Conservation (phyloP, 2,888 invertebrate species). For the Phragmatobia fuliginosa region DNA sequence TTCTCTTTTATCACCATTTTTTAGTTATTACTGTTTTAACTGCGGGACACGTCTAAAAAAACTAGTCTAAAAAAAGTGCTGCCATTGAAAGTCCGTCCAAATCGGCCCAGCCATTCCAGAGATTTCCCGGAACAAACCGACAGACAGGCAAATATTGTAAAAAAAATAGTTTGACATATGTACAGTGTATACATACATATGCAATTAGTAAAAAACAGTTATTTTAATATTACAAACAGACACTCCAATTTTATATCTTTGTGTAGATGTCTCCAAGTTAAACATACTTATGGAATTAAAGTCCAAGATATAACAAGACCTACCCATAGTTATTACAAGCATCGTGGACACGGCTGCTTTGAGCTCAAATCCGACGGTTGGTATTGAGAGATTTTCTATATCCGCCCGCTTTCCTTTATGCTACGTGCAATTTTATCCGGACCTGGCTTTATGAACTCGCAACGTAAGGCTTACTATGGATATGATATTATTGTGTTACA, state of each 20-base stretch:
- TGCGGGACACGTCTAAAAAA: too few species aligned
- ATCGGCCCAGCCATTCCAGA: too few species aligned
- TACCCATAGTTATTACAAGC: conserved; percentile 66
- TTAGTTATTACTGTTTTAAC: too few species aligned
- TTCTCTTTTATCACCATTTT: not conserved
- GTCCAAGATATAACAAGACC: conserved; percentile 19
- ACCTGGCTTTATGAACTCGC: conserved; percentile 78
- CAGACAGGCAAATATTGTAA: too few species aligned
- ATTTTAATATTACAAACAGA: too few species aligned
- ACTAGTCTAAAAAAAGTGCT: too few species aligned
- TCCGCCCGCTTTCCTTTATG: conserved; percentile 85
- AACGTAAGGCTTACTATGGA: conserved; percentile 58
- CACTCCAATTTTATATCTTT: too few species aligned
- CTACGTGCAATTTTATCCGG: conserved; percentile 84
- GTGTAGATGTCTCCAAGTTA: conserved; percentile 15
- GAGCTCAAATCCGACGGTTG: conserved; percentile 74
- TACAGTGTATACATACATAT: too few species aligned
- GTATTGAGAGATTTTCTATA: conserved; percentile 86
- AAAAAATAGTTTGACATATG: too few species aligned
- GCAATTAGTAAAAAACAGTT: too few species aligned
- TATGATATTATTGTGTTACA: conserved; percentile 29
- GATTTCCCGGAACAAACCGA: too few species aligned
- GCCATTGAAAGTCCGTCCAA: too few species aligned
- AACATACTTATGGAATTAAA: conserved; percentile 24
- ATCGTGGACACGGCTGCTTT: conserved; percentile 69